Percentiles rank a stretch among this genome's conserved stretches.
phyloP scores from a whole-genome alignment of 2,113 vertebrate genomes.

The rat (Rattus norvegicus) region GRCr8 NC_086021.1:174042501-174043000 shows the following conservation, averaged over 20 bases:
- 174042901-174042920: neutral
- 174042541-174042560: neutral
- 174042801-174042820: conserved; percentile 69
- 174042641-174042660: neutral
- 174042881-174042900: conserved; percentile 44
- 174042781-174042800: conserved; percentile 73
- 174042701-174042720: neutral
- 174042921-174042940: neutral
- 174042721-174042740: neutral
- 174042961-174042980: neutral
- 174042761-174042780: conserved; percentile 61
- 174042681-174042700: neutral
- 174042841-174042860: conserved; percentile 67
- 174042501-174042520: neutral
- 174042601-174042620: neutral
- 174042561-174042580: no score
- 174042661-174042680: neutral
- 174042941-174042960: neutral
- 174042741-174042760: neutral
- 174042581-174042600: neutral
- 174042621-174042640: neutral
- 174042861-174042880: conserved; percentile 50
- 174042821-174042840: conserved; percentile 67
- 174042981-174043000: neutral
- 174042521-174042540: neutral